phyloP scores from a whole-genome alignment of 2,113 vertebrate species.

The Corvus hawaiiensis region DNA sequence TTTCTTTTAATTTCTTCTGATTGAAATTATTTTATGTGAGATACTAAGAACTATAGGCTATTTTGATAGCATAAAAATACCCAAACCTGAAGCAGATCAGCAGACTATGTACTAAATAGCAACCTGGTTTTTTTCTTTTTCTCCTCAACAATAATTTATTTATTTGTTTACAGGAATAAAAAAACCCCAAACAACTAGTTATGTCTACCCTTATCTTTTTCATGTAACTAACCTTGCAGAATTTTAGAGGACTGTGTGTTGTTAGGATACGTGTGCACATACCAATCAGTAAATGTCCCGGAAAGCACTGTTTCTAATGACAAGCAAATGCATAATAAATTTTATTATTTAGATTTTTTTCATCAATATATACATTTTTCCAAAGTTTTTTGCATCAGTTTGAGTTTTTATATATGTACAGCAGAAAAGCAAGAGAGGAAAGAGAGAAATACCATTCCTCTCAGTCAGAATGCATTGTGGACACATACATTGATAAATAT shows the following conservation, averaged over 20 bases:
- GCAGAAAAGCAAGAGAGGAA: neutral
- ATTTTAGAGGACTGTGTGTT: neutral
- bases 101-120: neutral
- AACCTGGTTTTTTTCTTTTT: neutral
- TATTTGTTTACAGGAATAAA: neutral
- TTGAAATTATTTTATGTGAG: neutral
- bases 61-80: neutral
- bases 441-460: neutral
- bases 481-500: neutral
- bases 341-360: neutral
- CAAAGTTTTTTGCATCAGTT: neutral
- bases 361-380: neutral
- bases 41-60: neutral
- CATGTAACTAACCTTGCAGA: neutral
- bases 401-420: neutral
- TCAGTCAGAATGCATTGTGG: neutral
- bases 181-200: neutral
- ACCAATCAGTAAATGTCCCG: neutral
- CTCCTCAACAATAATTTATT: neutral
- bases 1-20: neutral
- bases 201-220: neutral
- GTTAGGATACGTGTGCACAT: fast-evolving
- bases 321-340: neutral
- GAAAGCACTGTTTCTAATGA: neutral
- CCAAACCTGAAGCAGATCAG: neutral